Evolutionary conservation across 2,888 invertebrate genomes (phyloP), one percentile per base, ranked within the genome.

Genomic region (Coelogynopora nodosa): DNA sequence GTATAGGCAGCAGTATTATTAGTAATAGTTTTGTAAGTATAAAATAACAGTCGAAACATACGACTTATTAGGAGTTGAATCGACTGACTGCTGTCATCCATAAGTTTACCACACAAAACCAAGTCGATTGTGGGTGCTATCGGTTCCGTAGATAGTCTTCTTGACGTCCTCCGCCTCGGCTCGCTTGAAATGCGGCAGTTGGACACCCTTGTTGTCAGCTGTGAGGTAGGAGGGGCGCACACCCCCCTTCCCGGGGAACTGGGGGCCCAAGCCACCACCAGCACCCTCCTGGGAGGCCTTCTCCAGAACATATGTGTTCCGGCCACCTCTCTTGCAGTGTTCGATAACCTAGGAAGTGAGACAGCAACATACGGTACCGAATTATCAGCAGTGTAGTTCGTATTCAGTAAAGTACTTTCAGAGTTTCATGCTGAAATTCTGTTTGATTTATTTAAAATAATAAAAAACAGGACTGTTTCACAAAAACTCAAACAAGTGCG

Each of bases 151-250:
- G 27, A 91, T 90, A 84, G 88, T 89, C 31, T 89, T 86, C 87
- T 91, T 91, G n/a, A 90, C 89, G 30, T 90, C 90, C 67, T 91
- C 90, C 0, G 91, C 90, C 0, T 90, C 89, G 82, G 89, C 89
- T 0, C 90, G 86, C 88, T 90, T 90, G 87, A 89, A 91, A 87
- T 90, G 90, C 2, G 91, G 91, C 89, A 91, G 89, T 89, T 91
- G 91, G 67, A 90, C 90, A 0, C 91, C 91, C 0, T 90, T 88
- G 82, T 89, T 89, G 86, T 91, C 91, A 30, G 88, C 87, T 10
- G 90, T 90, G 90, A 91, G 90, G 88, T 91, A 92, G 87, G 90
- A 91, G 2, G 91, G 91, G 28, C 91, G 89, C n/a, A 91, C 89
- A 0, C 91, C 91, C 5, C 91, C 91, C 88, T 90, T 91, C 0